Evolutionary conservation across 2,888 invertebrate genomes (phyloP), one percentile per base, ranked within the genome.

Genomic region (Philereme vetulata): DNA sequence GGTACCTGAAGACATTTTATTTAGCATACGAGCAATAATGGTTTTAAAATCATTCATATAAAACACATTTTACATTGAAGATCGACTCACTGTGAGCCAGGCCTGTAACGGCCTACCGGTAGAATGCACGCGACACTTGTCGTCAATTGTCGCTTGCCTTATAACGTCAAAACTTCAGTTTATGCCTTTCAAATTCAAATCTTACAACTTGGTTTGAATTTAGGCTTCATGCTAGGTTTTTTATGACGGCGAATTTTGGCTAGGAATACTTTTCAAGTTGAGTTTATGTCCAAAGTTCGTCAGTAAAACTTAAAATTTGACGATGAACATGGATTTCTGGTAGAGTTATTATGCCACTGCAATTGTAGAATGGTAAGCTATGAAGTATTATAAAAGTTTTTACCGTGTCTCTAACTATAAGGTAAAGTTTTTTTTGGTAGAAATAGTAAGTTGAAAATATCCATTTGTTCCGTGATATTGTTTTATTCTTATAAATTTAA

Each of bases 81-180:
- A 7, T 11, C 5, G 6, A 7, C 21, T 46, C 10, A 7, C 21
- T 21, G 21, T 21, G 6, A 51, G 51, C 38, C 55, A 56, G 55
- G 5, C 8, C 33, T 56, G 34, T 48, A 74, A 65, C 53, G 62
- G 47, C 60, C 62, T 60, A 70, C 68, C 67, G 59, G 64, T 52
- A 47, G 59, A 56, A 59, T 66, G 60, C 89, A 89, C 88, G 89
- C 87, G 75, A 77, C 84, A 86, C 86, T 87, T 84, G 79, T 83
- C 81, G 78, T 78, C 82, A 81, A 85, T 84, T 81, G 82, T 75
- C 78, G 76, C 76, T 62, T 60, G 53, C 48, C 50, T 64, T 60
- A 60, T 47, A 21, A 21, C 62, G 54, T 60, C 67, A 64, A 48
- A 53, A 62, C 57, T 57, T 48, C 40, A 56, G 46, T 54, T 62